Conservation (phyloP, 2,113 vertebrate genomes). For the Hylia prasina region DNA sequence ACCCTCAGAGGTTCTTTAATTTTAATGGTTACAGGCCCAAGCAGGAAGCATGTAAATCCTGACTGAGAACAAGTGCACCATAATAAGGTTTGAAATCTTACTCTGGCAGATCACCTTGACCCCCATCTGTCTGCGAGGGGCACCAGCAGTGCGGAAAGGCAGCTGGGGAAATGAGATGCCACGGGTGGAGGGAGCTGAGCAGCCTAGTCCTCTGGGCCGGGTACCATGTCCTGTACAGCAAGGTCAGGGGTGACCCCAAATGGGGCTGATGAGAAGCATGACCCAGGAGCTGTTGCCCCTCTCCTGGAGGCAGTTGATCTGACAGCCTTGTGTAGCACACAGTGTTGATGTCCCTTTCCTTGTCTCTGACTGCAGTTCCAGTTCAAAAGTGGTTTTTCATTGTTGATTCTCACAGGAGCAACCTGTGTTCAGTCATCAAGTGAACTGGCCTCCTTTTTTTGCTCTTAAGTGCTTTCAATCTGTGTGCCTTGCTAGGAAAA, state of each 20-base stretch:
- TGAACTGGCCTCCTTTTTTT: not conserved
- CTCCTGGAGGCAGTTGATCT: not conserved
- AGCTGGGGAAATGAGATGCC: not conserved
- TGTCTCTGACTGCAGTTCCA: not conserved
- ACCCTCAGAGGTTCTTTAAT: not conserved
- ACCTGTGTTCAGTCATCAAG: not conserved
- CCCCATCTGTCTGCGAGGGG: not conserved
- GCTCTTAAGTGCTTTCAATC: not conserved
- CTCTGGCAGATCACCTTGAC: not conserved
- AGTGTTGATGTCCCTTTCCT: not conserved
- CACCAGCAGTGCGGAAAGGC: not conserved
- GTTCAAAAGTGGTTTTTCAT: not conserved
- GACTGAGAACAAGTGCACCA: not conserved
- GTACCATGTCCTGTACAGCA: not conserved
- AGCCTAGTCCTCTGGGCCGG: not conserved
- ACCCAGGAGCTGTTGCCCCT: not conserved
- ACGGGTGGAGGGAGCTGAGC: not conserved
- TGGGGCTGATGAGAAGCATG: not conserved
- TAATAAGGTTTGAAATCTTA: not conserved
- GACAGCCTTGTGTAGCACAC: rapidly evolving
- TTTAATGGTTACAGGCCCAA: not conserved
- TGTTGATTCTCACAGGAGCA: not conserved
- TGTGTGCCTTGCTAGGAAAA: not conserved
- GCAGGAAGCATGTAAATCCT: not conserved
- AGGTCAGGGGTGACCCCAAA: not conserved